Conservation (phyloP, 2,113 vertebrate species). For the Apodemus speciosus region DNA sequence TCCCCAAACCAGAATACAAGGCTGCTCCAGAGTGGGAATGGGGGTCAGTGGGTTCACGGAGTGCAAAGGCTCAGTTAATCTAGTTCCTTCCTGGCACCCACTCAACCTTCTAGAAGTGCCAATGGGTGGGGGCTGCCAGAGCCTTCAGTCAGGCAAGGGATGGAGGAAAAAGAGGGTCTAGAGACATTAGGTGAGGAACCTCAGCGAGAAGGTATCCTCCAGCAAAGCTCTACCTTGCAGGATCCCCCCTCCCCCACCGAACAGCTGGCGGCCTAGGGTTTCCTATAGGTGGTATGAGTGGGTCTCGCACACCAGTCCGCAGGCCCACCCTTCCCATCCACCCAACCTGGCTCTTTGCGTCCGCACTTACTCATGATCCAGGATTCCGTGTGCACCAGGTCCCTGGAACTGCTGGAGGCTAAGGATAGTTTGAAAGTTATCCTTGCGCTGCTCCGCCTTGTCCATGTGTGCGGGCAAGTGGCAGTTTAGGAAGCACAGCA, state of each 20-base stretch:
- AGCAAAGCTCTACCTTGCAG: background rate
- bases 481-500: slow-evolving; percentile 98
- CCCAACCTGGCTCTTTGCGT: background rate
- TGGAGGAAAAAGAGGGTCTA: background rate
- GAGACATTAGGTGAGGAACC: background rate
- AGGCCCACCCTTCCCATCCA: background rate
- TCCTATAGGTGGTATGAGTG: background rate
- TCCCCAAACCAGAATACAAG: slow-evolving; percentile 99
- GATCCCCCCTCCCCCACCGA: background rate
- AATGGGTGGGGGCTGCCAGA: background rate
- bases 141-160: background rate
- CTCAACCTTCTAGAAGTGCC: slow-evolving; percentile 82
- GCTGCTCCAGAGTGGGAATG: slow-evolving; percentile 78
- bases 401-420: slow-evolving; percentile 98
- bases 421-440: slow-evolving; percentile 97
- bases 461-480: slow-evolving; percentile 98
- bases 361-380: slow-evolving; percentile 94
- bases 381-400: slow-evolving; percentile 89
- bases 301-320: background rate
- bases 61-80: background rate
- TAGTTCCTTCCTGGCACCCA: slow-evolving; percentile 87
- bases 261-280: background rate
- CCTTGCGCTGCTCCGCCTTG: slow-evolving; percentile 96
- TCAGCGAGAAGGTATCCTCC: background rate
- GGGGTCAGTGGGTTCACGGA: background rate